A percentile compares a stretch with the other conserved stretches of the same genome.
phyloP scores from a whole-genome alignment of 2,113 vertebrate genomes.

The Saguinus midas region DNA sequence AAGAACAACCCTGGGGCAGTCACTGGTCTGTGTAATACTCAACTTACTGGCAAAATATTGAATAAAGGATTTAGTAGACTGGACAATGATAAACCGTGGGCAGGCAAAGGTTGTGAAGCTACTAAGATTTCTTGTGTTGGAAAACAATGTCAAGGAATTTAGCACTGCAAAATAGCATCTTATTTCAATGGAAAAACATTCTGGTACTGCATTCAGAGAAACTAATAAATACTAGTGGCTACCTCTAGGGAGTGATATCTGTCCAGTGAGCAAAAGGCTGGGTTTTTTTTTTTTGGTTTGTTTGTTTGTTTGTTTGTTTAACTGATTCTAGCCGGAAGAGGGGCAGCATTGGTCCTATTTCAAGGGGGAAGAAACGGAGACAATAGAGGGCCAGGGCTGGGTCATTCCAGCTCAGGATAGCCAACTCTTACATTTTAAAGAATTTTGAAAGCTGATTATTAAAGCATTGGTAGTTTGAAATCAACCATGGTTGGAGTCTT shows the following conservation, averaged over 20 bases:
- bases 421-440: neutral
- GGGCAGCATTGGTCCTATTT: neutral
- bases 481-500: neutral
- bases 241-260: neutral
- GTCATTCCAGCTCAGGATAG: neutral
- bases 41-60: neutral
- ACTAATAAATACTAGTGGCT: neutral
- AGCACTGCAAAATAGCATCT: neutral
- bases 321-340: neutral
- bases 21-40: neutral
- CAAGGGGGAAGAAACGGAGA: neutral
- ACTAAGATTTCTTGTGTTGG: neutral
- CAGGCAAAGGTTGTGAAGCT: neutral
- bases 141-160: conserved; percentile 22
- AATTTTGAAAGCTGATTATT: neutral
- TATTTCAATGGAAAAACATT: neutral
- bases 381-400: neutral
- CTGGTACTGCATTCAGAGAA: neutral
- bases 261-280: neutral
- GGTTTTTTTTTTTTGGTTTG: neutral
- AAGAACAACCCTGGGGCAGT: neutral
- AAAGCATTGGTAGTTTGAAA: neutral
- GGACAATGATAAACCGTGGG: neutral
- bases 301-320: neutral
- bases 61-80: neutral